Evolutionary conservation across 2,113 vertebrate genomes (phyloP).

Genomic region (Gallinago paraguaiae): DNA sequence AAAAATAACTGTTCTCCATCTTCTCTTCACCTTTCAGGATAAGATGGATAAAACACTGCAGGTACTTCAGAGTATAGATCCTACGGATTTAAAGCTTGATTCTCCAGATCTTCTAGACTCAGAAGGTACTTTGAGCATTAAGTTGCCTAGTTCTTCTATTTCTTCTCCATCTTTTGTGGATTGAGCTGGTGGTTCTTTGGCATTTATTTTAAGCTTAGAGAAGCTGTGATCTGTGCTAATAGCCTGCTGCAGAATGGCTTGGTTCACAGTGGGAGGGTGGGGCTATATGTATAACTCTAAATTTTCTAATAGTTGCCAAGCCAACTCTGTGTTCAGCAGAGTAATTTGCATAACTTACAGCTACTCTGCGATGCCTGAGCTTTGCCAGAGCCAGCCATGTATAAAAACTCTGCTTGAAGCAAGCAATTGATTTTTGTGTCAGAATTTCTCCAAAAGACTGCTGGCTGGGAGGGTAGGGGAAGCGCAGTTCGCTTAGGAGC

Average conservation of each 20-base stretch:
- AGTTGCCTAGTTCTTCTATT: background rate
- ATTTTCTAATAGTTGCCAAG: constrained; percentile 37
- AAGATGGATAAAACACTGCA: constrained; percentile 93
- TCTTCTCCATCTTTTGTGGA: background rate
- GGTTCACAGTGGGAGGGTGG: background rate
- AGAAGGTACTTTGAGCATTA: constrained; percentile 82
- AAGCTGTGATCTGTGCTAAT: background rate
- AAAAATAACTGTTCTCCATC: background rate
- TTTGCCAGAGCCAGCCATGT: background rate
- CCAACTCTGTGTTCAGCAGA: background rate
- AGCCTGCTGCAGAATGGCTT: background rate
- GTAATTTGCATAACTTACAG: background rate
- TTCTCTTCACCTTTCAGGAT: constrained; percentile 71
- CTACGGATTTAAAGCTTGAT: constrained; percentile 86
- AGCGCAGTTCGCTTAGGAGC: background rate
- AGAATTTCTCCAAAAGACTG: background rate
- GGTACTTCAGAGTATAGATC: constrained; percentile 92
- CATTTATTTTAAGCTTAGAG: background rate
- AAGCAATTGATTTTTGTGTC: background rate
- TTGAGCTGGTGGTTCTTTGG: background rate
- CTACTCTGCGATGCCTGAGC: background rate
- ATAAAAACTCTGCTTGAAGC: background rate
- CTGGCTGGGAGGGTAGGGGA: background rate
- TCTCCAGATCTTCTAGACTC: constrained; percentile 85
- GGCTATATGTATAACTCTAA: background rate